Base-by-base conservation (phyloP, 1,140 invertebrate genomes). In the Akabosia matsudoensis region DNA sequence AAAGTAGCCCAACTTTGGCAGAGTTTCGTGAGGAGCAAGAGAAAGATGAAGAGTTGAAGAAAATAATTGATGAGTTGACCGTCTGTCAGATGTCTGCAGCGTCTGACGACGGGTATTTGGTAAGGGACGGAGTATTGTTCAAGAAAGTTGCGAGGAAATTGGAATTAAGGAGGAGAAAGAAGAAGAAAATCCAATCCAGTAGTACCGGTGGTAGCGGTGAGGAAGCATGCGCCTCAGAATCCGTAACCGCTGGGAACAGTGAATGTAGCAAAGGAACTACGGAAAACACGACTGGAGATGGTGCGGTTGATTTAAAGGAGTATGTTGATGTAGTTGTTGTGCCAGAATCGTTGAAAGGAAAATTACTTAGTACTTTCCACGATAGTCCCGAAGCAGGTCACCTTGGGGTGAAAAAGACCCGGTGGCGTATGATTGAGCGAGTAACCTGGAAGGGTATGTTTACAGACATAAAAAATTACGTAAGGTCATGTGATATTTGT, bases 391-490 rank as follows among this genome's bases (percentile, higher is more conserved):
- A 64, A n/a, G 24, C 52, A 13, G 74, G 74, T 26, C 74, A 75
- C 56, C n/a, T 71, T 2, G 74, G 74, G 28, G 54, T 70, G 26
- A 45, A 33, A 45, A 75, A 75, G 56, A 79, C 78, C 22, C 33
- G 31, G 1, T 33, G 24, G 13, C 45, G 45, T 22, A 76, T 76
- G 16, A 30, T 26, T n/a, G 1, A 51, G 2, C 24, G 37, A 51
- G 76, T 75, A 31, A 54, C 72, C 26, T 79, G 78, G 77, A 56
- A 56, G 14, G 31, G 24, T n/a, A 70, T 79, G 70, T 33, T 14
- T 37, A 33, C 14, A 33, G 71, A 77, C 61, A 61, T 79, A 2
- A 52, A 67, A 31, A 30, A 54, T 16, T 79, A 76, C 54, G 61
- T 78, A 1, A 16, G 51, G 4, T 52, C n/a, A 30, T 79, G 78